These are phyloP conservation scores for Heliconius melpomene DNA, from an alignment of 1,140 invertebrate species.

Conservation along the genomic window DNA sequence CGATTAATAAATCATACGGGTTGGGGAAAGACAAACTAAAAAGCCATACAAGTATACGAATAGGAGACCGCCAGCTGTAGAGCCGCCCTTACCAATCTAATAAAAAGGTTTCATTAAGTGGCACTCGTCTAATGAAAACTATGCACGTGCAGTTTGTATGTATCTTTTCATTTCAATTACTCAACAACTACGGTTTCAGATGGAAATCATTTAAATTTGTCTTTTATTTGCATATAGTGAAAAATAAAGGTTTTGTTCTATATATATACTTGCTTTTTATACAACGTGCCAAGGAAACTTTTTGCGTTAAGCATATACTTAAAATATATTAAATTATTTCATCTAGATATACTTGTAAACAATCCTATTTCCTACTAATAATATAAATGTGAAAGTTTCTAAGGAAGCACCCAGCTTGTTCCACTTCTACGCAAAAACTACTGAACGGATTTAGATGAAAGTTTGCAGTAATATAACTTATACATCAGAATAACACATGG, in stretches of 20 bases:
- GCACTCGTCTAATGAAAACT: conserved; percentile 36
- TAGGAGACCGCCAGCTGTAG: conserved; percentile 51
- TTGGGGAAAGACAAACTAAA: conserved; percentile 30
- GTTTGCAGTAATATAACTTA: no score
- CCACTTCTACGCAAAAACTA: no score
- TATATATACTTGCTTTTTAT: no score
- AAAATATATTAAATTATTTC: no score
- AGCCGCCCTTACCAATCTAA: conserved; percentile 63
- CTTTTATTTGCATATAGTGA: background rate
- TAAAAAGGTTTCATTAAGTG: conserved; percentile 71
- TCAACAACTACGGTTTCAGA: background rate
- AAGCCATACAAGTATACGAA: conserved; percentile 59
- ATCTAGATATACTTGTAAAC: no score
- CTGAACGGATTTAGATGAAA: no score
- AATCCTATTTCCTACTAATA: no score
- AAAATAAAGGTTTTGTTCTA: background rate
- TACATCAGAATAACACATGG: no score
- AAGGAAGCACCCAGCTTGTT: no score
- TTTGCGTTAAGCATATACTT: no score
- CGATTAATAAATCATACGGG: conserved; percentile 64
- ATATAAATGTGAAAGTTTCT: no score
- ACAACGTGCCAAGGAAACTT: no score
- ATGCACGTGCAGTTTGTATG: conserved; percentile 55
- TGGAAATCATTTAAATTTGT: background rate
- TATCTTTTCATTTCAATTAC: conserved; percentile 14